phyloP scores from a whole-genome alignment of 2,797 vertebrate species.

The Brachyalestes nurse region DNA sequence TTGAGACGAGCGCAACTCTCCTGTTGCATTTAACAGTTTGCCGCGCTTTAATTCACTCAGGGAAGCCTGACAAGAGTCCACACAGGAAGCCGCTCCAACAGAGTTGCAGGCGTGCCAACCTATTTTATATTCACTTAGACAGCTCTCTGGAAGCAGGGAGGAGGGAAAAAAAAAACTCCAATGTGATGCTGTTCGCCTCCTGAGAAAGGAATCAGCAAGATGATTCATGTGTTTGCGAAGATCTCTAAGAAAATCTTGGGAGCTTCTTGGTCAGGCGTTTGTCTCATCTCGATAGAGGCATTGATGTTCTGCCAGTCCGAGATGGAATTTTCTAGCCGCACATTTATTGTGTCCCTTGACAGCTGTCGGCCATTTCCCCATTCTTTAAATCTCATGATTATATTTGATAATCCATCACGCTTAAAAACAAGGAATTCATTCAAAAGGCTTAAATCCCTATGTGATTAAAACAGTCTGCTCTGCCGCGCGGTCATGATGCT shows the following conservation, averaged over 20 bases:
- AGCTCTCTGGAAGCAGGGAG: conserved; percentile 59
- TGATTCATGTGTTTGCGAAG: conserved; percentile 29
- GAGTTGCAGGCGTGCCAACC: conserved; percentile 24
- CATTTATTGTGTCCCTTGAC: conserved; percentile 75
- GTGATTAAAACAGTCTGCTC: conserved; percentile 78
- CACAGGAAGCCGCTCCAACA: conserved; percentile 60
- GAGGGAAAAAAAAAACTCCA: conserved; percentile 46
- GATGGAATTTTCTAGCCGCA: conserved; percentile 74
- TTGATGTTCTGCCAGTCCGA: conserved; percentile 73
- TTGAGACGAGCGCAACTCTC: conserved; percentile 60
- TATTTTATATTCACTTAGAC: conserved; percentile 59
- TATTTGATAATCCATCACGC: conserved; percentile 74
- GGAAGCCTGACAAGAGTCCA: conserved; percentile 69
- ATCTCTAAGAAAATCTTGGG: conserved; percentile 17
- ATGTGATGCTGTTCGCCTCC: not conserved
- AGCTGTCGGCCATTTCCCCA: conserved; percentile 80
- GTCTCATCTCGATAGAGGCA: conserved; percentile 72
- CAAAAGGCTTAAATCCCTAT: conserved; percentile 76
- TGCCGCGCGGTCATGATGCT: conserved; percentile 64
- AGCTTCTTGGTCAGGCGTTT: conserved; percentile 37
- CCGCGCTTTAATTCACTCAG: conserved; percentile 61
- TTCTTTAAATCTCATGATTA: conserved; percentile 79
- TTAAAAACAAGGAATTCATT: conserved; percentile 77
- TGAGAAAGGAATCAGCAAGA: conserved; percentile 19
- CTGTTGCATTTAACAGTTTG: conserved; percentile 70